phyloP scores from a whole-genome alignment of 2,888 invertebrate genomes.

The Callimorpha dominula region DNA sequence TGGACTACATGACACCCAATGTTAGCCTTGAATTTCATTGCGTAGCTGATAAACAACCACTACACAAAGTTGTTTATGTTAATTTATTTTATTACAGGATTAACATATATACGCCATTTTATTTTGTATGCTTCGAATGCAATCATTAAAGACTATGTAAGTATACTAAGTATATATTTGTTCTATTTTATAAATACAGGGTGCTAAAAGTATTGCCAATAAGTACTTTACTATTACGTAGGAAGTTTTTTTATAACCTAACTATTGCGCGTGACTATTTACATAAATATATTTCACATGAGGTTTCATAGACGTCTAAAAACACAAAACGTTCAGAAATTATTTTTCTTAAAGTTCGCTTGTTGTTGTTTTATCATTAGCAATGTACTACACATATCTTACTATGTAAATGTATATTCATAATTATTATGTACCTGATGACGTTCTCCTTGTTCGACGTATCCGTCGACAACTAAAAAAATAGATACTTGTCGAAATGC shows the following conservation, averaged over 20 bases:
- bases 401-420: too few relatives aligned
- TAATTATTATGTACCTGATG: too few relatives aligned
- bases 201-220: slow-evolving; percentile 25
- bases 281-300: too few relatives aligned
- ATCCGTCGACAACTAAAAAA: too few relatives aligned
- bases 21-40: slow-evolving; percentile 71
- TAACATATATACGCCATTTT: slow-evolving; percentile 52
- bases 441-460: too few relatives aligned
- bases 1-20: slow-evolving; percentile 63
- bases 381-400: too few relatives aligned
- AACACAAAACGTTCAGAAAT: too few relatives aligned
- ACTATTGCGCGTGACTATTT: not conserved
- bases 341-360: too few relatives aligned
- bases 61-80: slow-evolving; percentile 60
- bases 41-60: slow-evolving; percentile 64
- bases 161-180: slow-evolving; percentile 29
- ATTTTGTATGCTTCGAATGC: slow-evolving; percentile 31
- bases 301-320: too few relatives aligned
- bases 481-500: too few relatives aligned
- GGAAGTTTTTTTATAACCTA: slow-evolving; percentile 4
- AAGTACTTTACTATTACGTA: slow-evolving; percentile 7
- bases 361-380: too few relatives aligned
- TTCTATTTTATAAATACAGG: slow-evolving; percentile 22
- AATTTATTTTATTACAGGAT: slow-evolving; percentile 72
- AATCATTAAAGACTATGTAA: slow-evolving; percentile 25